A percentile compares a stretch with the other conserved stretches of the same genome.
Conservation (phyloP, 2,888 invertebrate genomes). For the Thyatira batis region DNA sequence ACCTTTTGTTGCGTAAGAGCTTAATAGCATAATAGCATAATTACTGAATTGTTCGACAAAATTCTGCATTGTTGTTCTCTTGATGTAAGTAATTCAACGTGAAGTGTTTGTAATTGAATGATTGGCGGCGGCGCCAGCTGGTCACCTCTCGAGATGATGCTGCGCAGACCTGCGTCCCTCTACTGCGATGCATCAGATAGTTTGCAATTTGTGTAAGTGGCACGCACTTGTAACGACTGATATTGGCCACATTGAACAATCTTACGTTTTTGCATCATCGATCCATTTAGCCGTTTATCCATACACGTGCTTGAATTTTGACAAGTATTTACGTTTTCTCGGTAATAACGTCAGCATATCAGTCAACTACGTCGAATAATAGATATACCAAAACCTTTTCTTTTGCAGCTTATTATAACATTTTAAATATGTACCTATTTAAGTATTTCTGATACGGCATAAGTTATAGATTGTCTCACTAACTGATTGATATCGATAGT, state of each 20-base stretch:
- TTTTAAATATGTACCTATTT: not conserved
- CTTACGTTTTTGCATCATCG: not conserved
- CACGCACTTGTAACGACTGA: slow-evolving; percentile 7
- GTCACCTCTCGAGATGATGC: slow-evolving; percentile 68
- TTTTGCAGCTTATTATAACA: not conserved
- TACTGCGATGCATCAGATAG: slow-evolving; percentile 50
- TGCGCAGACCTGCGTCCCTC: slow-evolving; percentile 59
- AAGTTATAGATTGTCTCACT: not conserved
- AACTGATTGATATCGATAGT: no score
- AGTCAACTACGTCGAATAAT: not conserved
- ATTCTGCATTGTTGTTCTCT: slow-evolving; percentile 48
- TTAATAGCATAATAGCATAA: slow-evolving; percentile 36
- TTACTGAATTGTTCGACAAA: slow-evolving; percentile 41
- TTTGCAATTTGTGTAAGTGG: slow-evolving; percentile 39
- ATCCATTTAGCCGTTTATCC: not conserved
- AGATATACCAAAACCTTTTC: not conserved
- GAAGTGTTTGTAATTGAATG: slow-evolving; percentile 66
- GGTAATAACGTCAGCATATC: not conserved
- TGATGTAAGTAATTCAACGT: slow-evolving; percentile 40
- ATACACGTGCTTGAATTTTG: not conserved
- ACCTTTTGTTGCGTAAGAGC: slow-evolving; percentile 27
- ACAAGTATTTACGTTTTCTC: not conserved
- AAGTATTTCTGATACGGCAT: not conserved
- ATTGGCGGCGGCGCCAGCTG: slow-evolving; percentile 69
- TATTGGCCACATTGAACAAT: not conserved